These are phyloP conservation scores for Decapterus maruadsi DNA, from an alignment of 2,797 vertebrate species.

Conservation along the genomic window DNA sequence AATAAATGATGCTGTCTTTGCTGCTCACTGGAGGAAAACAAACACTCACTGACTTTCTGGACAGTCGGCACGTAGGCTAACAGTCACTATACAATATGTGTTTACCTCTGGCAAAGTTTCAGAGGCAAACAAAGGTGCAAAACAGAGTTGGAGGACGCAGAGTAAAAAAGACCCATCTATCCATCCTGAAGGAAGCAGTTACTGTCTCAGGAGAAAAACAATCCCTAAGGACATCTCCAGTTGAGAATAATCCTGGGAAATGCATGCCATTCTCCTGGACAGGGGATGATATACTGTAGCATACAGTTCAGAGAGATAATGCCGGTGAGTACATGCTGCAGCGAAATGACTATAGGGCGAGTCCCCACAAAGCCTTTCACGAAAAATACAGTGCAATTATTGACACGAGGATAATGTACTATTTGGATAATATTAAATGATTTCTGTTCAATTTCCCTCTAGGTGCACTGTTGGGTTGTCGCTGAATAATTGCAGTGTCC, in stretches of 20 bases:
- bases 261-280: constrained; percentile 26
- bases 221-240: constrained; percentile 45
- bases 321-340: constrained; percentile 15
- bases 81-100: constrained; percentile 28
- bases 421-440: constrained; percentile 48
- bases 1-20: constrained; percentile 29
- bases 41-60: constrained; percentile 14
- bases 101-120: constrained; percentile 36
- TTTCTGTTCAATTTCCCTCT: constrained; percentile 42
- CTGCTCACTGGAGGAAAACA: constrained; percentile 36
- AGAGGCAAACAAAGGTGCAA: constrained; percentile 40
- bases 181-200: constrained; percentile 37
- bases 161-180: constrained; percentile 22
- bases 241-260: constrained; percentile 48
- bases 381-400: constrained; percentile 18
- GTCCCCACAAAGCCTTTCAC: constrained; percentile 17
- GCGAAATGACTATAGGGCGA: constrained; percentile 15
- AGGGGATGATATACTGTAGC: constrained; percentile 21
- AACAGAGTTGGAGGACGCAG: constrained; percentile 37
- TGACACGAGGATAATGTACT: constrained; percentile 38
- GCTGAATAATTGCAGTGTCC: constrained; percentile 47
- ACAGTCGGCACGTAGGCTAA: constrained; percentile 22
- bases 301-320: constrained; percentile 22
- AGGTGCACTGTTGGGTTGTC: constrained; percentile 39
- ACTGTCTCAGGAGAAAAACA: constrained; percentile 52